Conservation (phyloP, 53 echinoderm and acorn worm species). For the Stichopus horrens region DNA sequence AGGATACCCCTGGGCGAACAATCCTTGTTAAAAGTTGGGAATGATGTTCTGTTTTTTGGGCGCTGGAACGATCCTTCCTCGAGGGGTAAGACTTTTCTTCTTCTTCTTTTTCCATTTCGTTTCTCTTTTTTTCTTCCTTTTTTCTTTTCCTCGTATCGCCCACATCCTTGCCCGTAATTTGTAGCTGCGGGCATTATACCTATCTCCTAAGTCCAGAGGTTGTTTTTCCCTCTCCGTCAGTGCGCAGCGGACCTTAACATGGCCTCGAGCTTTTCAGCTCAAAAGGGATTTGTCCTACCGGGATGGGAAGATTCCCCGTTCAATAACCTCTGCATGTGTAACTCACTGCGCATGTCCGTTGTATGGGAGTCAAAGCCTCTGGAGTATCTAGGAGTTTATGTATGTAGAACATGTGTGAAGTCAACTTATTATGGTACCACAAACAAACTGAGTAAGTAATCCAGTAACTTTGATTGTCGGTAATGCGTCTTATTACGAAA, state of each 20-base stretch:
- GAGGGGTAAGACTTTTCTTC: slow-evolving; percentile 18
- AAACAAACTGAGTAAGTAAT: neutral
- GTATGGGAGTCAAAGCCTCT: neutral
- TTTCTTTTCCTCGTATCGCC: slow-evolving; percentile 25
- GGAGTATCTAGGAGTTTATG: neutral
- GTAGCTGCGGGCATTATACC: slow-evolving; percentile 19
- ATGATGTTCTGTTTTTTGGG: slow-evolving; percentile 50
- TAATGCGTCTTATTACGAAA: neutral
- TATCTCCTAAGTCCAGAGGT: slow-evolving; percentile 35
- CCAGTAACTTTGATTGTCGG: neutral
- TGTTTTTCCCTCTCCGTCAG: slow-evolving; percentile 42
- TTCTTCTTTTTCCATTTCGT: neutral
- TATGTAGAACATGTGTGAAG: slow-evolving; percentile 5
- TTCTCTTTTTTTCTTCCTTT: neutral
- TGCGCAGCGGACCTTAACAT: slow-evolving; percentile 44
- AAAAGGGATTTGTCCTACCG: slow-evolving; percentile 42
- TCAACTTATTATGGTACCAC: neutral
- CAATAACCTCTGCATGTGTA: slow-evolving; percentile 27
- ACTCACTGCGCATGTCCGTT: slow-evolving; percentile 13
- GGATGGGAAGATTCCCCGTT: slow-evolving; percentile 39
- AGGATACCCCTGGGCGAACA: slow-evolving; percentile 32
- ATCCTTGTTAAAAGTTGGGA: slow-evolving; percentile 48
- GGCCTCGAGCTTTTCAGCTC: slow-evolving; percentile 29
- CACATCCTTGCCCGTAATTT: slow-evolving; percentile 44
- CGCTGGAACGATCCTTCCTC: slow-evolving; percentile 42